Evolutionary conservation across 2,113 vertebrate species (phyloP).

Genomic region (Lonchura striata): DNA sequence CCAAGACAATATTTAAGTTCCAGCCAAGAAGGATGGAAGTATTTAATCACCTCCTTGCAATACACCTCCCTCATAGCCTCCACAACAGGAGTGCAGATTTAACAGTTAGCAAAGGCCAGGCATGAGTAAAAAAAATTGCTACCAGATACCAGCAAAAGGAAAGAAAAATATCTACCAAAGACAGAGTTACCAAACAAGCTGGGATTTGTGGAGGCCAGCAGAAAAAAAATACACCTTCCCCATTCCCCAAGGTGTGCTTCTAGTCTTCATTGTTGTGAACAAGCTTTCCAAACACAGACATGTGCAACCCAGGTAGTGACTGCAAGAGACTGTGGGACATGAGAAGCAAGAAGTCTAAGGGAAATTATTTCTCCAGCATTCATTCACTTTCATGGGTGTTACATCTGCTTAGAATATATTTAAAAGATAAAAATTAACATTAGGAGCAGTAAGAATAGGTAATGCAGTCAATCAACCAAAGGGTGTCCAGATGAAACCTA

Average conservation of each 20-base stretch:
- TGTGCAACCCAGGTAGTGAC: not conserved
- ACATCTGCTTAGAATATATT: not conserved
- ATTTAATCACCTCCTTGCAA: not conserved
- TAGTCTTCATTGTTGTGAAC: not conserved
- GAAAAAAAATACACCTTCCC: not conserved
- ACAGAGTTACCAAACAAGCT: not conserved
- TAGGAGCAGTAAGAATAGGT: not conserved
- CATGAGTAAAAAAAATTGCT: not conserved
- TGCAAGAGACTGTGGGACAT: not conserved
- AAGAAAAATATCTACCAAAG: not conserved
- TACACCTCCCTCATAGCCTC: not conserved
- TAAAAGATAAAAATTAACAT: not conserved
- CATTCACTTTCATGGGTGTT: not conserved
- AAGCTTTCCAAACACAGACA: not conserved
- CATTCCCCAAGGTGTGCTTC: not conserved
- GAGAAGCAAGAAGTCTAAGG: not conserved
- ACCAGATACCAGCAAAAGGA: not conserved
- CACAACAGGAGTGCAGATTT: not conserved
- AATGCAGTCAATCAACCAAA: not conserved
- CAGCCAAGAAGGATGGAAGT: not conserved
- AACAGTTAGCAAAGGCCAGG: not conserved
- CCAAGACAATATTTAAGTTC: not conserved
- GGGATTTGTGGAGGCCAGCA: not conserved
- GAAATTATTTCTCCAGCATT: not conserved
- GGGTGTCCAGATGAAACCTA: not conserved